Evolutionary conservation across 2,797 vertebrate genomes (phyloP).

Genomic region (Pelodytes ibericus): DNA sequence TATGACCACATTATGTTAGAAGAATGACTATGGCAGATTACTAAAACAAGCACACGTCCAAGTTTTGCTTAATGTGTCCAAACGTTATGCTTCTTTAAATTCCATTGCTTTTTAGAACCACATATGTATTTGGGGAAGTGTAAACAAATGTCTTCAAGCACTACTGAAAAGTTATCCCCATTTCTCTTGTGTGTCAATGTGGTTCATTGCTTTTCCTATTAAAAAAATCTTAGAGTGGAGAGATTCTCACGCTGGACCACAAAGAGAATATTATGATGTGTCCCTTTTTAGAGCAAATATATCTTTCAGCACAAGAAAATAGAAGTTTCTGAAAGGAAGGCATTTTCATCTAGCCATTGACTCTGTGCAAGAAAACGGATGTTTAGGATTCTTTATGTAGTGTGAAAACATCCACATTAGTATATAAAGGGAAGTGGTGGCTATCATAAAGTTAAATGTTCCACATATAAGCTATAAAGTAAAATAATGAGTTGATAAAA

Average conservation of each 20-base stretch:
- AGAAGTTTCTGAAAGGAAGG: conserved; percentile 39
- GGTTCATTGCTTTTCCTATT: conserved; percentile 67
- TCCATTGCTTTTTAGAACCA: conserved; percentile 63
- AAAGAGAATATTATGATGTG: conserved; percentile 62
- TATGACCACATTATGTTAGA: conserved; percentile 69
- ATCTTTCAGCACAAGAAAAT: conserved; percentile 36
- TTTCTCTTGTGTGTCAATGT: conserved; percentile 64
- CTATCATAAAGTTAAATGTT: conserved; percentile 49
- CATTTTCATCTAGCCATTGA: conserved; percentile 36
- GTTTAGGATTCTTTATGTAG: conserved; percentile 52
- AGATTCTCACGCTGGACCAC: conserved; percentile 64
- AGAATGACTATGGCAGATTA: conserved; percentile 70
- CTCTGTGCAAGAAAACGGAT: conserved; percentile 26
- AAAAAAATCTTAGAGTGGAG: conserved; percentile 61
- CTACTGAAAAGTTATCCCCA: conserved; percentile 60
- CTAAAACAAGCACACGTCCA: conserved; percentile 68
- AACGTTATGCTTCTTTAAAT: conserved; percentile 65
- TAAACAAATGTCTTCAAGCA: conserved; percentile 61
- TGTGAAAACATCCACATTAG: conserved; percentile 38
- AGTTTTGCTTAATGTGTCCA: conserved; percentile 66
- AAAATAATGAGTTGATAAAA: conserved; percentile 33
- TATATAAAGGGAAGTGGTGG: conserved; percentile 37
- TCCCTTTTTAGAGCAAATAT: conserved; percentile 15
- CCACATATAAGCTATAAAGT: conserved; percentile 23
- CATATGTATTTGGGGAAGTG: conserved; percentile 58